These are phyloP conservation scores for Drosophila lacteicornis DNA, from an alignment of 1,140 invertebrate species.

Conservation along the genomic window DNA sequence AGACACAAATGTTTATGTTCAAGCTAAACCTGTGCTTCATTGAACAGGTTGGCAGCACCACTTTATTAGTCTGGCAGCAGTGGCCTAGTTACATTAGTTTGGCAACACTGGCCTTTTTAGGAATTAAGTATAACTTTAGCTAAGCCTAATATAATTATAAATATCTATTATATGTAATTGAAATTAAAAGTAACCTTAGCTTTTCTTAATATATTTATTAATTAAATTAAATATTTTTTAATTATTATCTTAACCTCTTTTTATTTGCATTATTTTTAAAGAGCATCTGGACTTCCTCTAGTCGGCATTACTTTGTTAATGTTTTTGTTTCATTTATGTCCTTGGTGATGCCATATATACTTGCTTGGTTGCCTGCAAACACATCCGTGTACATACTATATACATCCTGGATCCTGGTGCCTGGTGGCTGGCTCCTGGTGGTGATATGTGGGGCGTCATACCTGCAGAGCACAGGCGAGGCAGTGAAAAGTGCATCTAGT, in stretches of 20 bases:
- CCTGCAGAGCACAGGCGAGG: constrained; percentile 20
- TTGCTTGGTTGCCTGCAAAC: constrained; percentile 18
- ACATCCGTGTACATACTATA: constrained; percentile 1
- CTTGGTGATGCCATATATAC: constrained; percentile 46
- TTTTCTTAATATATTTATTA: not conserved
- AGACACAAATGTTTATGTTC: too few relatives aligned
- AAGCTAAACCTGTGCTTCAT: too few relatives aligned
- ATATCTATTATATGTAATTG: too few relatives aligned
- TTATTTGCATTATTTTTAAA: not conserved
- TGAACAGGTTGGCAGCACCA: too few relatives aligned
- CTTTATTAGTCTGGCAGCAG: too few relatives aligned
- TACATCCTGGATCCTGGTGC: not conserved
- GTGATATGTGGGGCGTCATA: constrained; percentile 41
- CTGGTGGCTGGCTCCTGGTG: not conserved
- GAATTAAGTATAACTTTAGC: too few relatives aligned
- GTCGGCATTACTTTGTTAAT: not conserved
- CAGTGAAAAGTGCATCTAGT: constrained; percentile 23
- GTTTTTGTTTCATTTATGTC: constrained; percentile 77
- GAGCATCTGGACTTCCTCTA: not conserved
- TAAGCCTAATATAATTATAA: too few relatives aligned
- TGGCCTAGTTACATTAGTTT: too few relatives aligned
- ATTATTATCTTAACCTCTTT: not conserved
- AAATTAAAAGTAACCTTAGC: too few relatives aligned
- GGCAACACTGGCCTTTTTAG: too few relatives aligned
- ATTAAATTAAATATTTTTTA: too few relatives aligned